Conservation (phyloP, 1,140 invertebrate species). For the Heliconius hermathena region DNA sequence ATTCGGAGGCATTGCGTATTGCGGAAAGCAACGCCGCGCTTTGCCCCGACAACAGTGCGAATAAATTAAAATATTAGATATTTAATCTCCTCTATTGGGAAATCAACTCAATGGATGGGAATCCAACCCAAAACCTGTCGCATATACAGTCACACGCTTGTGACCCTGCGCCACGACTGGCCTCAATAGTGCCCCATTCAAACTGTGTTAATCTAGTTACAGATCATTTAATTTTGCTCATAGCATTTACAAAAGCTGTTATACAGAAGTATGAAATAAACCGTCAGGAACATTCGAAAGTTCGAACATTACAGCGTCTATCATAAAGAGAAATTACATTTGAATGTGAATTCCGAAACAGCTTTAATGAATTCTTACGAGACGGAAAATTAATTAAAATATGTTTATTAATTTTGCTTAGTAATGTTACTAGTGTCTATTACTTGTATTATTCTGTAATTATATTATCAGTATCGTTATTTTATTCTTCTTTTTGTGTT, state of each 20-base stretch:
- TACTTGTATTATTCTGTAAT: background rate
- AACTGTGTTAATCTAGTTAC: background rate
- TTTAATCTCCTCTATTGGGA: no score
- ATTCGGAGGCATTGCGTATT: no score
- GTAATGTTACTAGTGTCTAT: background rate
- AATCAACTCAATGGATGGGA: no score
- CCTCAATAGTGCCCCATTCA: background rate
- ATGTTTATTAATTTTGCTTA: background rate
- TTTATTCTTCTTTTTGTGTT: background rate
- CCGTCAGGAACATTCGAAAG: slow-evolving; percentile 25
- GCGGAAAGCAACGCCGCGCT: no score
- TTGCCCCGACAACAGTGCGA: no score
- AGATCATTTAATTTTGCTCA: background rate
- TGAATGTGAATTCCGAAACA: slow-evolving; percentile 12
- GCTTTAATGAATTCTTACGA: slow-evolving; percentile 8
- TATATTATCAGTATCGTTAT: background rate
- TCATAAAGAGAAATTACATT: slow-evolving; percentile 41
- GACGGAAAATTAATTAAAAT: slow-evolving; percentile 7
- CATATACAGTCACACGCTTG: no score
- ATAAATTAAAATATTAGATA: no score
- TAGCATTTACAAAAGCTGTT: background rate
- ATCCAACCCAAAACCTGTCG: no score
- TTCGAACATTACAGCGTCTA: slow-evolving; percentile 24
- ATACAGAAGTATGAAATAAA: slow-evolving; percentile 29
- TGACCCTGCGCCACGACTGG: no score